Percentiles rank a stretch among this genome's conserved stretches.
Conservation (phyloP, 2,888 invertebrate species). For the Synanthedon andrenaeformis region DNA sequence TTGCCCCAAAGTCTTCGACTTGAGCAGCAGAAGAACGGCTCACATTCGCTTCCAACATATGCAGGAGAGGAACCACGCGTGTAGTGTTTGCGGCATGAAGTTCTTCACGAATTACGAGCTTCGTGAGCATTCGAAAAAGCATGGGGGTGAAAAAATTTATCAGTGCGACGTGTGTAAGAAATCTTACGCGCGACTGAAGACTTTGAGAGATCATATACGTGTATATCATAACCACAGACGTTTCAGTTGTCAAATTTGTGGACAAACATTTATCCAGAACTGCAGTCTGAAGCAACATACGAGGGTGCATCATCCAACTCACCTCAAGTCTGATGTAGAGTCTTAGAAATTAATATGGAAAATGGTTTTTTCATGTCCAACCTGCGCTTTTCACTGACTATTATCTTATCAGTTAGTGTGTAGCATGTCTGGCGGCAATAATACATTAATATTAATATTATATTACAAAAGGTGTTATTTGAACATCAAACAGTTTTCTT, state of each 20-base stretch:
- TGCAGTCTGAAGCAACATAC: constrained; percentile 56
- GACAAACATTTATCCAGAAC: constrained; percentile 56
- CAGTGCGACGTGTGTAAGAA: constrained; percentile 68
- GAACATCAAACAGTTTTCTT: no score
- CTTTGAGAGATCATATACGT: constrained; percentile 57
- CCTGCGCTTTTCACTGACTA: background rate
- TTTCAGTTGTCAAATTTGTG: constrained; percentile 50
- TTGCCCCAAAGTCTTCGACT: constrained; percentile 51
- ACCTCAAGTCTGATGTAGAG: constrained; percentile 28
- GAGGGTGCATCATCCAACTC: constrained; percentile 53
- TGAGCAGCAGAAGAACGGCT: constrained; percentile 51
- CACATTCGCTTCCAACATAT: constrained; percentile 55
- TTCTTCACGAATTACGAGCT: constrained; percentile 68
- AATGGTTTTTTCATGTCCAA: background rate
- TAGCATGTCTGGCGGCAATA: no score
- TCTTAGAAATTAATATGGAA: background rate
- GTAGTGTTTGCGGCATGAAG: constrained; percentile 62
- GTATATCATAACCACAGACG: constrained; percentile 57
- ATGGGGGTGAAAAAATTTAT: constrained; percentile 64
- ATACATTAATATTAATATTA: no score
- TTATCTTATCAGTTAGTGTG: no score
- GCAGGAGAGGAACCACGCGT: constrained; percentile 60
- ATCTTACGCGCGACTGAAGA: constrained; percentile 53
- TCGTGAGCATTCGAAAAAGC: constrained; percentile 67
- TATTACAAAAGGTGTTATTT: no score